Evolutionary conservation across 2,113 vertebrate genomes (phyloP).

Genomic region (Indicator maculatus): DNA sequence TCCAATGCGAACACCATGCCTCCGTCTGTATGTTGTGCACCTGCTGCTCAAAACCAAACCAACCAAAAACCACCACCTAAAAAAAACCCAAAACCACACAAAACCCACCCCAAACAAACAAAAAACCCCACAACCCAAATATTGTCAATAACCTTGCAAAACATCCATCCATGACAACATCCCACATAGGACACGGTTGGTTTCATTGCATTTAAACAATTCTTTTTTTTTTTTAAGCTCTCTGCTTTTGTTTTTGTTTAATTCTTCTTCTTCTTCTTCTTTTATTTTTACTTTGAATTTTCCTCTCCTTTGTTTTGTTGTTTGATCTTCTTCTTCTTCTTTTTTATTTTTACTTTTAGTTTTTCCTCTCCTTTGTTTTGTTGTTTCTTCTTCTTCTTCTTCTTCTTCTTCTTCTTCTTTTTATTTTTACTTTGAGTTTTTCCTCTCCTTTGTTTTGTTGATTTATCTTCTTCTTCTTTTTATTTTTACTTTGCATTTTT

Average conservation of each 20-base stretch:
- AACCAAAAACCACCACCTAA: slow-evolving; percentile 55
- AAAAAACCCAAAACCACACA: neutral
- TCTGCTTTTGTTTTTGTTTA: slow-evolving; percentile 7
- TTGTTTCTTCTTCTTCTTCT: neutral
- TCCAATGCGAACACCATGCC: slow-evolving; percentile 82
- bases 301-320: neutral
- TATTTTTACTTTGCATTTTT: too few relatives aligned
- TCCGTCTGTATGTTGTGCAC: slow-evolving; percentile 81
- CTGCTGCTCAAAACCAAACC: slow-evolving; percentile 65
- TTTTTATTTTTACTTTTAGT: neutral
- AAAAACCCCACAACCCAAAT: neutral
- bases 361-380: too few relatives aligned
- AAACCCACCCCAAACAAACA: neutral
- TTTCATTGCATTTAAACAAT: slow-evolving; percentile 76
- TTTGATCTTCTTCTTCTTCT: neutral
- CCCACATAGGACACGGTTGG: slow-evolving; percentile 86
- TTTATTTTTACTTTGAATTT: slow-evolving; percentile 35
- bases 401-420: slow-evolving; percentile 46
- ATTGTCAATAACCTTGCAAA: slow-evolving; percentile 77
- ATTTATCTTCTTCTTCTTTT: neutral
- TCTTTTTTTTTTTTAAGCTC: slow-evolving; percentile 50
- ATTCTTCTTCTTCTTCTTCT: neutral
- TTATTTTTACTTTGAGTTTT: neutral
- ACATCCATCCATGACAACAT: slow-evolving; percentile 83
- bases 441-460: too few relatives aligned